Evolutionary conservation across 92 coral and sea anemone genomes (phyloP), one percentile per base, ranked within the genome.

Genomic region (Heteractis magnifica): DNA sequence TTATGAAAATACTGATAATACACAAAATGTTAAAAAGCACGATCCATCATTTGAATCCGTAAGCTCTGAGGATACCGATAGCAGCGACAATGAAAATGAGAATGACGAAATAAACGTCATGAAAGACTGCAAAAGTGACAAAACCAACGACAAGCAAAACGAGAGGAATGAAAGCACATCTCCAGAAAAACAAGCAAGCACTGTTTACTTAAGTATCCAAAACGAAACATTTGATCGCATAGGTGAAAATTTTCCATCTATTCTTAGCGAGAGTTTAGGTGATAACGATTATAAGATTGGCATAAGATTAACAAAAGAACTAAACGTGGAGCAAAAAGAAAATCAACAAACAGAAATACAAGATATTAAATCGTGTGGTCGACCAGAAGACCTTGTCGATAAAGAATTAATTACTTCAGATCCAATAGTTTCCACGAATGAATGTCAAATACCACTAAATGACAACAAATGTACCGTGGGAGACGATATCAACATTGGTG

Each of bases 401-500:
- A 12, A 53, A 53, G 13, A 53, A 8, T 53, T 8, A 9, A 26
- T 14, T 68, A 26, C 49, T 20, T 21, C 49, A 68, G 49, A 8
- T 7, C 14, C 11, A 9, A 68, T 26, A 8, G 6, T 26, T 9
- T n/a, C 73, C 73, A 68, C 73, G 23, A 68, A 68, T 12, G 49
- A 68, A 8, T n/a, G 11, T 41, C 49, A 26, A 68, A 26, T 48
- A 68, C 15, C 16, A 23, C 12, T 26, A 68, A 58, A 80, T 41
- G 71, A 80, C 52, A 71, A 56, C 26, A 9, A 49, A 49, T 52
- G 26, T 19, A 71, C 9, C 48, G 8, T 48, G 34, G 16, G 10
- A 11, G 85, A 55, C 8, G 70, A 81, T 15, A 50, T 52, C 8
- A 52, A 23, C 4, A 81, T 77, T 51, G 85, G 71, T 9, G 51